Evolutionary conservation across 2,888 invertebrate species (phyloP), one percentile per base, ranked within the genome.

Genomic region (Cabera pusaria): DNA sequence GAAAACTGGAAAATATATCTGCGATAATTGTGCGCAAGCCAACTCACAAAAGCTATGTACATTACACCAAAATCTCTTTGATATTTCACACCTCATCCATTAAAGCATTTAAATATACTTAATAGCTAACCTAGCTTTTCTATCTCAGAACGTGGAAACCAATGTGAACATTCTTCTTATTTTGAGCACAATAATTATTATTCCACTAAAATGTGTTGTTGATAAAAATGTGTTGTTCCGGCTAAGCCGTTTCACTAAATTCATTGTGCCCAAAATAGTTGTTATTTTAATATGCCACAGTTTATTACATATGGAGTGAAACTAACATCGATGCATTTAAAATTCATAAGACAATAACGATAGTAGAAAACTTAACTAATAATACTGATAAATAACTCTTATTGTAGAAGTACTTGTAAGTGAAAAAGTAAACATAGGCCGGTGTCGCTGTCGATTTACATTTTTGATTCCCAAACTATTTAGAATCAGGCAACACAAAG

Each of bases 301-400:
- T 40, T 39, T 42, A 49, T 49, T 44, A 46, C 39, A 51, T 38
- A 50, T 44, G 41, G 28, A 52, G 43, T 45, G 45, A 54, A 40
- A 47, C 51, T 57, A 61, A 59, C 54, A 67, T 74, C 73, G 69
- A 76, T 72, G 73, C 63, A 59, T 66, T 51, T 44, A 53, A 61
- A 60, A 59, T 35, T 78, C 79, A 75, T 76, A 76, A 76, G 74
- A 77, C 62, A 57, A 56, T 59, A 62, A 62, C 63, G 59, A 61
- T 59, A 53, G 50, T 55, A 52, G 12, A 44, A 49, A 56, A 56
- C 45, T 51, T 56, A 55, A 42, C 32, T 53, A 45, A 42, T 56
- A 49, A 47, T 49, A 48, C 49, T 44, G 40, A 38, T 16, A 34
- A 35, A 34, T 34, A 44, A 44, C 27, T 28, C 26, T 46, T 44